Conservation (phyloP, 2,113 vertebrate genomes). For the Pteruthius melanotis region DNA sequence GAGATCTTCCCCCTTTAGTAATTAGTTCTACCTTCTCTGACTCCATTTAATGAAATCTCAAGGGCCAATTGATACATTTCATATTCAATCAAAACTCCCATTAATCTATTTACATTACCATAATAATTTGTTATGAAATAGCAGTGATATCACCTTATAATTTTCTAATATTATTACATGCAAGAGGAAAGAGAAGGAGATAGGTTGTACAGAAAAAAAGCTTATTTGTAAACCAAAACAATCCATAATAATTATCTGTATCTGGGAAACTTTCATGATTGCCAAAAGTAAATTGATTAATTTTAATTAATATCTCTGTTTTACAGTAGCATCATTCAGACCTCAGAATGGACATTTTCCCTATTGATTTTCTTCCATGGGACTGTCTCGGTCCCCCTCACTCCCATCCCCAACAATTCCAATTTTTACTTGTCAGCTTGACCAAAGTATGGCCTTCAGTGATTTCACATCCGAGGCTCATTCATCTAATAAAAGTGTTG, state of each 20-base stretch:
- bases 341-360: background rate
- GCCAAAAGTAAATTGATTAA: background rate
- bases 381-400: background rate
- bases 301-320: background rate
- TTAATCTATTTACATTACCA: constrained; percentile 2
- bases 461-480: constrained; percentile 17
- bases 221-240: constrained; percentile 27
- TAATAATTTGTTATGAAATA: constrained; percentile 32
- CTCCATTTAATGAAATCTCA: background rate
- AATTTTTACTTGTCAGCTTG: constrained; percentile 40
- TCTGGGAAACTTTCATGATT: background rate
- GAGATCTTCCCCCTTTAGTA: background rate
- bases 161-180: background rate
- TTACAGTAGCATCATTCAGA: background rate
- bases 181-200: background rate
- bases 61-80: background rate
- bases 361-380: background rate
- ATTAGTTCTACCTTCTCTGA: background rate
- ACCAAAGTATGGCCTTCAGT: constrained; percentile 6
- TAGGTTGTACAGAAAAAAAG: background rate
- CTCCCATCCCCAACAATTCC: background rate
- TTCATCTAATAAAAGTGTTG: constrained; percentile 61
- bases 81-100: background rate
- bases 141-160: background rate
- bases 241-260: background rate